Evolutionary conservation across 2,888 invertebrate genomes (phyloP).

Genomic region (Endomychus coccineus): DNA sequence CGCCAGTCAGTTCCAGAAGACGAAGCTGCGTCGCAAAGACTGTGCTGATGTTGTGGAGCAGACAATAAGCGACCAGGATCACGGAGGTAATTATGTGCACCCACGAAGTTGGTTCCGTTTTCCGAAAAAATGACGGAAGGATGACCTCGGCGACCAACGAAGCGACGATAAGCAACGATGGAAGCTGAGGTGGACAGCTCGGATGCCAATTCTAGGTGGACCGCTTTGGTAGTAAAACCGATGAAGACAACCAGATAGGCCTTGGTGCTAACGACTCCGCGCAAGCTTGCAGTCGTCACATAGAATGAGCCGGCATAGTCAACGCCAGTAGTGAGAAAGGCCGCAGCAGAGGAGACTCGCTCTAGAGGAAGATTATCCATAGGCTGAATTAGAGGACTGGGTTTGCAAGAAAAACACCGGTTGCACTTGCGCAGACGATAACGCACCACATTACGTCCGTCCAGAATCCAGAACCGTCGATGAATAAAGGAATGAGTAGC

Average conservation of each 20-base stretch:
- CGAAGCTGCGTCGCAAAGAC: constrained; percentile 3
- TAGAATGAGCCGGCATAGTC: constrained; percentile 1
- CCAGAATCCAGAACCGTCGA: not conserved
- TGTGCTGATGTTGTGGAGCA: constrained; percentile 3
- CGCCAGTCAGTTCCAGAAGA: constrained; percentile 5
- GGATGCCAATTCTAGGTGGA: too few relatives aligned
- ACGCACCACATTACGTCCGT: not conserved
- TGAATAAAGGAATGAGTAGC: not conserved
- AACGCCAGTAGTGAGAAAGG: constrained; percentile 5
- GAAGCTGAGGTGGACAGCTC: too few relatives aligned
- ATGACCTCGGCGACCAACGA: constrained; percentile 2
- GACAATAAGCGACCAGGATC: constrained; percentile 2
- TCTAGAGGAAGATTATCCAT: constrained; percentile 1
- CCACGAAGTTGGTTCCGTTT: constrained; percentile 5
- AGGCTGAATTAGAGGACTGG: constrained; percentile 2
- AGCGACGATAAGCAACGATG: not conserved
- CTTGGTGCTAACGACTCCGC: constrained; percentile 1
- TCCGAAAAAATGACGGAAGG: constrained; percentile 1
- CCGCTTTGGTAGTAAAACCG: constrained; percentile 2
- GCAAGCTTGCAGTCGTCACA: constrained; percentile 1
- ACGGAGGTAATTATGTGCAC: constrained; percentile 8
- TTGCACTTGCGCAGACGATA: constrained; percentile 1
- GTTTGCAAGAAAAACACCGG: constrained; percentile 5
- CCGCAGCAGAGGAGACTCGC: not conserved
- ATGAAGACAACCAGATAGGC: too few relatives aligned